Evolutionary conservation across 2,113 vertebrate species (phyloP).

Genomic region (Otis tarda): DNA sequence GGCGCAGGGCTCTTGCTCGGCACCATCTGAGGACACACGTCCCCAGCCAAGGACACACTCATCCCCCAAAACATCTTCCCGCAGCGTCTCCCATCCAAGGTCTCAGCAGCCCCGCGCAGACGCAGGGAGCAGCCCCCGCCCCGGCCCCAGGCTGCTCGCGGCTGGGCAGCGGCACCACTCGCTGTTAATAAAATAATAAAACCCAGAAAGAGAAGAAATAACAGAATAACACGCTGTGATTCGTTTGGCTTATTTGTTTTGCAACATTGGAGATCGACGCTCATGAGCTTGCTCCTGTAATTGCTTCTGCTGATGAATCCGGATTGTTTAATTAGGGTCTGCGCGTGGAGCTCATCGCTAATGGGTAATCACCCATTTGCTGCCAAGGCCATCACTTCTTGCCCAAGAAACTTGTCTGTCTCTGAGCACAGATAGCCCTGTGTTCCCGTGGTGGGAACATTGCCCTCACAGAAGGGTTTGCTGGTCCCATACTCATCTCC

Average conservation of each 20-base stretch:
- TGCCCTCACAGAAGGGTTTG: neutral
- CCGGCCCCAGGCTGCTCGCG: neutral
- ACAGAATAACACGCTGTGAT: neutral
- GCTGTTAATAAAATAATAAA: neutral
- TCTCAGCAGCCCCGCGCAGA: accelerated
- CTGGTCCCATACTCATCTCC: neutral
- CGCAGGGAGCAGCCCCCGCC: neutral
- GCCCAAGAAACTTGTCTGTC: neutral
- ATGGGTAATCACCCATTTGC: neutral
- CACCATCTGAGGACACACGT: neutral
- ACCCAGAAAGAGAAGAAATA: neutral
- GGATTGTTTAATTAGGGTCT: slow-evolving; percentile 55
- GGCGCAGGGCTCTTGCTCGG: neutral
- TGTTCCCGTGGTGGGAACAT: neutral
- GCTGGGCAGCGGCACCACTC: neutral
- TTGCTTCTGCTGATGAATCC: slow-evolving; percentile 48
- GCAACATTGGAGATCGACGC: slow-evolving; percentile 1
- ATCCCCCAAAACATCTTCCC: neutral
- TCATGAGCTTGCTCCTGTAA: slow-evolving; percentile 8
- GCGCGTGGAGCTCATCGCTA: neutral
- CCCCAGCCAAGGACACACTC: neutral
- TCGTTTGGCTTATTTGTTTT: neutral
- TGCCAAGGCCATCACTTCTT: neutral
- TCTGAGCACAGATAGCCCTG: neutral
- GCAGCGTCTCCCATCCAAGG: neutral